phyloP scores from a whole-genome alignment of 2,113 vertebrate genomes.

The Oxygymnocypris stewartii region DNA sequence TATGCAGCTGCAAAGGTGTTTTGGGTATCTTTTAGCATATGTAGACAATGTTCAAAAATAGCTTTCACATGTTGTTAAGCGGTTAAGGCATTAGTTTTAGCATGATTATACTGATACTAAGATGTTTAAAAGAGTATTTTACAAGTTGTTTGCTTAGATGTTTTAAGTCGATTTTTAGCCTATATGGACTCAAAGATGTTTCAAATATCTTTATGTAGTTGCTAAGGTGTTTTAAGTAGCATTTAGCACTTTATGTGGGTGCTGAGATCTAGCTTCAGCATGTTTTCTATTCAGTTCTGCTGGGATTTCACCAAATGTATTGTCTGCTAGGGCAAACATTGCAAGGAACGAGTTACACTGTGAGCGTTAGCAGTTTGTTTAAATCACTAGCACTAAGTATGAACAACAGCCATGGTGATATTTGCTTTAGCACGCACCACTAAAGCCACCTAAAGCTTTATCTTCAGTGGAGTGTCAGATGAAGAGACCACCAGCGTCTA shows the following conservation, averaged over 20 bases:
- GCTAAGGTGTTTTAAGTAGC: background rate
- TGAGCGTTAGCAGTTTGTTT: background rate
- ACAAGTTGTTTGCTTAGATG: background rate
- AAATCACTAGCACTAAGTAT: background rate
- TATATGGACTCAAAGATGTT: background rate
- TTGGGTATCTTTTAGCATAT: background rate
- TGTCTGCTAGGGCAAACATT: background rate
- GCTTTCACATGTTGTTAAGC: background rate
- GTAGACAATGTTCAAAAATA: background rate
- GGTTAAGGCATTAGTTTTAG: background rate
- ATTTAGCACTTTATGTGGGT: background rate
- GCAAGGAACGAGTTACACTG: background rate
- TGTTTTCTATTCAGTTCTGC: background rate
- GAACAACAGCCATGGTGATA: background rate
- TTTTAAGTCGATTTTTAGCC: background rate
- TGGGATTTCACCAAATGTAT: background rate
- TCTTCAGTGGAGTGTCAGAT: slow-evolving; percentile 20
- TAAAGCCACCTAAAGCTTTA: slow-evolving; percentile 11
- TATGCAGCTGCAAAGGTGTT: background rate
- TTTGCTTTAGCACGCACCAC: slow-evolving; percentile 3
- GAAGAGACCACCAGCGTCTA: slow-evolving; percentile 46
- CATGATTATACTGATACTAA: background rate
- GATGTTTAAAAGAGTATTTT: background rate
- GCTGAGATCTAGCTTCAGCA: background rate
- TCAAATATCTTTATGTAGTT: background rate